These are phyloP conservation scores for Suncus etruscus DNA, from an alignment of 2,113 vertebrate genomes.

Conservation along the genomic window DNA sequence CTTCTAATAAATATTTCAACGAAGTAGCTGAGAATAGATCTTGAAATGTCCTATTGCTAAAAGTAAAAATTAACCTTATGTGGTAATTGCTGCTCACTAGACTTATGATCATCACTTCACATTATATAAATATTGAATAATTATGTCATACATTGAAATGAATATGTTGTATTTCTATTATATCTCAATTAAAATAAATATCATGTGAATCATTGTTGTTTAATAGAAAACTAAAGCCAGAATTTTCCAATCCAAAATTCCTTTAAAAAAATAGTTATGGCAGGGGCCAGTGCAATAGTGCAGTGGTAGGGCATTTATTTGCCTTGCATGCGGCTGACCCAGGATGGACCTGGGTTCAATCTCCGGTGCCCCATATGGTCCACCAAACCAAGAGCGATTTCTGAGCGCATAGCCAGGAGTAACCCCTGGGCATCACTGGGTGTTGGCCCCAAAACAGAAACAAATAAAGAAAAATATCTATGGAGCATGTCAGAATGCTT, in stretches of 20 bases:
- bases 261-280: not conserved
- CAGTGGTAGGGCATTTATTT: too few relatives aligned
- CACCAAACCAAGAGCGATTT: too few relatives aligned
- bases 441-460: too few relatives aligned
- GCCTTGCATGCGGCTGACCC: too few relatives aligned
- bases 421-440: too few relatives aligned
- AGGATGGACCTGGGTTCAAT: too few relatives aligned
- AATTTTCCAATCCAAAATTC: not conserved
- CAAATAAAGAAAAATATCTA: too few relatives aligned
- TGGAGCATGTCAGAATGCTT: too few relatives aligned
- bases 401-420: too few relatives aligned
- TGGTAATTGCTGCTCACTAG: not conserved
- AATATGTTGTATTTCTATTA: not conserved
- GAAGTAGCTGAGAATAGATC: not conserved
- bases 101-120: not conserved
- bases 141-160: not conserved
- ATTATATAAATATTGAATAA: not conserved
- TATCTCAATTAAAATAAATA: not conserved
- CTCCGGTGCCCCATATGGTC: too few relatives aligned
- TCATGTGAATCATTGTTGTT: not conserved
- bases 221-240: not conserved
- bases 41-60: too few relatives aligned
- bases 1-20: not conserved
- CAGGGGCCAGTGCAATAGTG: too few relatives aligned
- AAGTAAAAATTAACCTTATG: not conserved